Conservation (phyloP, 2,797 vertebrate species). For the Lacerta bilineata region DNA sequence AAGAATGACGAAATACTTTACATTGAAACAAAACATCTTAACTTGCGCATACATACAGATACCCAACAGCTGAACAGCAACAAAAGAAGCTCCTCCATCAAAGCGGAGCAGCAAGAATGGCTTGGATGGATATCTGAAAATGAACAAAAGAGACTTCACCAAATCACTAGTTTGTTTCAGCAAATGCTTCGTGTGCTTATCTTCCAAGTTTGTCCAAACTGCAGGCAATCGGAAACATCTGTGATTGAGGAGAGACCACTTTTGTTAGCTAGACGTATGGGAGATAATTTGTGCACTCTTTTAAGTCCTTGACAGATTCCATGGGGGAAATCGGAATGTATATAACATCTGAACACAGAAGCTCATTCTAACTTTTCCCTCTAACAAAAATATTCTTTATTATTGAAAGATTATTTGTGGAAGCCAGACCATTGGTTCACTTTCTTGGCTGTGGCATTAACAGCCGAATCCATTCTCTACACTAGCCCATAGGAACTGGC, state of each 20-base stretch:
- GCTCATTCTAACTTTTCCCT: slow-evolving; percentile 55
- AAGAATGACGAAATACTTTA: slow-evolving; percentile 32
- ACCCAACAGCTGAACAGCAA: not conserved
- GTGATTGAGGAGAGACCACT: slow-evolving; percentile 51
- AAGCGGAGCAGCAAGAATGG: not conserved
- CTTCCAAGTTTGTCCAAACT: slow-evolving; percentile 33
- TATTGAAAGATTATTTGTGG: slow-evolving; percentile 62
- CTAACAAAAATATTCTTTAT: slow-evolving; percentile 44
- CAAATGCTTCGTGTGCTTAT: not conserved
- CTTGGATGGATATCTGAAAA: slow-evolving; percentile 51
- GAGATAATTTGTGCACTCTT: slow-evolving; percentile 27
- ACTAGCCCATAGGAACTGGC: not conserved
- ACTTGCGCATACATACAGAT: slow-evolving; percentile 12
- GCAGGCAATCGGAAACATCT: slow-evolving; percentile 24
- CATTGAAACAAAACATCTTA: slow-evolving; percentile 20
- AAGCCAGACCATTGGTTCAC: slow-evolving; percentile 64
- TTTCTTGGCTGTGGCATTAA: slow-evolving; percentile 49
- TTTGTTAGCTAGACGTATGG: slow-evolving; percentile 1
- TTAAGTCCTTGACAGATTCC: slow-evolving; percentile 53
- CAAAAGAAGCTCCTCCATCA: slow-evolving; percentile 7
- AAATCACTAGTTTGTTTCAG: slow-evolving; percentile 32
- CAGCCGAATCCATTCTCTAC: not conserved
- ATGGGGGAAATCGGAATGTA: slow-evolving; percentile 46
- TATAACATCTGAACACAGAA: slow-evolving; percentile 44
- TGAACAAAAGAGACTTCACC: slow-evolving; percentile 54